phyloP scores from a whole-genome alignment of 2,113 vertebrate genomes.

The Cromileptes altivelis region DNA sequence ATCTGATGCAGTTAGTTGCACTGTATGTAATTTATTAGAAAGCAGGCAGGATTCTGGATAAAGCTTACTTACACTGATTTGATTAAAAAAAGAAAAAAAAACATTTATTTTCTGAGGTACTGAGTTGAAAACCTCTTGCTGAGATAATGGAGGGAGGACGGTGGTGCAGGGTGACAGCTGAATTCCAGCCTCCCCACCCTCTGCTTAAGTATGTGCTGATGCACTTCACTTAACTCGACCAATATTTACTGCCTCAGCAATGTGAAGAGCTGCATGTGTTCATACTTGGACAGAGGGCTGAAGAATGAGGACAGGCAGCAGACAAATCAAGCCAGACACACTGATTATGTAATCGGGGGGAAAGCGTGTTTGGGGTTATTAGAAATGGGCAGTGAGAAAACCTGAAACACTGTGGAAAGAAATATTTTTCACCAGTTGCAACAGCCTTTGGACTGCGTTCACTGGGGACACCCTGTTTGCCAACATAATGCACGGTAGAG shows the following conservation, averaged over 20 bases:
- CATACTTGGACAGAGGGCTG: conserved; percentile 23
- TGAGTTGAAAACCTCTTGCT: conserved; percentile 39
- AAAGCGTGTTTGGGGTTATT: conserved; percentile 8
- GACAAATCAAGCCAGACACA: conserved; percentile 43
- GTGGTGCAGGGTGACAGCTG: conserved; percentile 6
- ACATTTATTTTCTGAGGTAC: conserved; percentile 36
- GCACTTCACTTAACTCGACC: neutral
- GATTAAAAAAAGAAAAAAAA: conserved; percentile 1
- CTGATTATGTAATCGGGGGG: neutral
- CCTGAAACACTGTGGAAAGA: conserved; percentile 49
- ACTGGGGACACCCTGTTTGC: conserved; percentile 59
- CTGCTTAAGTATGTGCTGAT: conserved; percentile 1
- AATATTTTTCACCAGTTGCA: conserved; percentile 35
- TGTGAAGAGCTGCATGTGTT: conserved; percentile 22
- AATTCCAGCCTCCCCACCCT: conserved; percentile 29
- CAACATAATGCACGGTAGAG: conserved; percentile 9
- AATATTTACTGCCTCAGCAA: conserved; percentile 14
- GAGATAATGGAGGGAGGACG: neutral
- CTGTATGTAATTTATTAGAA: conserved; percentile 14
- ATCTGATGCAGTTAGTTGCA: neutral
- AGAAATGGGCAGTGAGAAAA: conserved; percentile 47
- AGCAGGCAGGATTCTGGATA: conserved; percentile 10
- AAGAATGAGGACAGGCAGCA: conserved; percentile 34
- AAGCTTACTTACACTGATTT: conserved; percentile 30
- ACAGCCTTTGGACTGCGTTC: conserved; percentile 35